These are phyloP conservation scores for Eudyptes chrysolophus DNA, from an alignment of 2,113 vertebrate genomes.

Conservation along the genomic window DNA sequence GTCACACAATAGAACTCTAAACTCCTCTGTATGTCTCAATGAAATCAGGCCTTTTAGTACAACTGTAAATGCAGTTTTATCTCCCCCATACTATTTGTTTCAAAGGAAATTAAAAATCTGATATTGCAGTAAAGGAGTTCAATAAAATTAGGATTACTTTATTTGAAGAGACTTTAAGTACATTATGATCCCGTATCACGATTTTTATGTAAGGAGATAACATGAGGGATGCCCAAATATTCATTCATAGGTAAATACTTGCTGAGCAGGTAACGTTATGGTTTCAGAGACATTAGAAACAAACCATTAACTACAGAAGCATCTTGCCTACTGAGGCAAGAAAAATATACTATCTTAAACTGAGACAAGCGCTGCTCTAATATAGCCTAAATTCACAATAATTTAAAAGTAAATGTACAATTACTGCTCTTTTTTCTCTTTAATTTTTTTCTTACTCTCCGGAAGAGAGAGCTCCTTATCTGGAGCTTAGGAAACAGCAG, in stretches of 20 bases:
- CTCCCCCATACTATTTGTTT: not conserved
- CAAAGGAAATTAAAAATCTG: not conserved
- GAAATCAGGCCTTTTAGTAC: not conserved
- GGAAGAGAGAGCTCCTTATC: slow-evolving; percentile 37
- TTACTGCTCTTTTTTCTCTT: not conserved
- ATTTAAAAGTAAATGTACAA: not conserved
- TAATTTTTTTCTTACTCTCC: not conserved
- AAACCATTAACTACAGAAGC: slow-evolving; percentile 13
- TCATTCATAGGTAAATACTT: not conserved
- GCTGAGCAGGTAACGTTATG: not conserved
- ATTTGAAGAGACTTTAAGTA: not conserved
- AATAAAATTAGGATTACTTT: not conserved
- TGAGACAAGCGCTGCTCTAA: not conserved
- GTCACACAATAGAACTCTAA: not conserved
- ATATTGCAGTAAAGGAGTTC: not conserved
- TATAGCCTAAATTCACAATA: not conserved
- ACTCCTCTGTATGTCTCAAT: not conserved
- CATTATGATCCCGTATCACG: not conserved
- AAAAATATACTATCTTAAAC: not conserved
- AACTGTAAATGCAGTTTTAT: not conserved
- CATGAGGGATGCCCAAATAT: not conserved
- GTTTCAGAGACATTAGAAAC: slow-evolving; percentile 41
- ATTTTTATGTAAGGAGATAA: not conserved
- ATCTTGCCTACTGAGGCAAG: not conserved
- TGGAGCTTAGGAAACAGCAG: slow-evolving; percentile 51